A percentile compares a stretch with the other conserved stretches of the same genome.
Evolutionary conservation across 1,140 invertebrate genomes (phyloP).

Genomic region (Cotesia typhae): DNA sequence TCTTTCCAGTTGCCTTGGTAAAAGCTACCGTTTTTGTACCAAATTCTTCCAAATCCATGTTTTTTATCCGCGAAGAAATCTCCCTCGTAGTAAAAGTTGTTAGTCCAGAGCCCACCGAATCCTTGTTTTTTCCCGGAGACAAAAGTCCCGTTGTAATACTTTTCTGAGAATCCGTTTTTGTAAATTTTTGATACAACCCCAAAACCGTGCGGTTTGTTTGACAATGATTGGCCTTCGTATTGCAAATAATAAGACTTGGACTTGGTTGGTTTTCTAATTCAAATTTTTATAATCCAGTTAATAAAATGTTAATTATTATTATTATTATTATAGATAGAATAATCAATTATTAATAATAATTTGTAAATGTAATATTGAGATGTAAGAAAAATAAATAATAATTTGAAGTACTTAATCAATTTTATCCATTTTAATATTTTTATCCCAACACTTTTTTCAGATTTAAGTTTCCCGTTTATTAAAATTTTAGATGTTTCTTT

Average conservation of each 20-base stretch:
- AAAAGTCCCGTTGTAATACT: constrained; percentile 65
- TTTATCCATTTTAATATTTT: too few relatives aligned
- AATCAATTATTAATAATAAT: too few relatives aligned
- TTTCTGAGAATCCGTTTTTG: constrained; percentile 26
- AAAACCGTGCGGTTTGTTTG: constrained; percentile 56
- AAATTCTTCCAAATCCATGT: constrained; percentile 73
- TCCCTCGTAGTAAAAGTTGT: constrained; percentile 72
- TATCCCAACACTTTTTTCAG: too few relatives aligned
- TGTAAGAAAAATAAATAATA: too few relatives aligned
- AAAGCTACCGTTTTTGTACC: constrained; percentile 67
- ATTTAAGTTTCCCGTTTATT: too few relatives aligned
- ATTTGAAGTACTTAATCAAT: too few relatives aligned
- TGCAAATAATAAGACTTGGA: constrained; percentile 38
- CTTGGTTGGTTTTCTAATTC: background rate
- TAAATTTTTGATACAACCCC: constrained; percentile 47
- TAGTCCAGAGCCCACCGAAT: constrained; percentile 66
- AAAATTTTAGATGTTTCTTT: too few relatives aligned
- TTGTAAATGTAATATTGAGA: too few relatives aligned
- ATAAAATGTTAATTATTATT: too few relatives aligned
- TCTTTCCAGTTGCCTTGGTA: constrained; percentile 68
- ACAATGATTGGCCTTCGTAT: constrained; percentile 67
- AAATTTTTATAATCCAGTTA: too few relatives aligned
- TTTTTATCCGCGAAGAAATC: constrained; percentile 69
- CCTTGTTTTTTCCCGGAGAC: constrained; percentile 66
- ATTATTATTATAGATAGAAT: too few relatives aligned